Evolutionary conservation across 2,797 vertebrate genomes (phyloP).

Genomic region (Tachyglossus aculeatus): DNA sequence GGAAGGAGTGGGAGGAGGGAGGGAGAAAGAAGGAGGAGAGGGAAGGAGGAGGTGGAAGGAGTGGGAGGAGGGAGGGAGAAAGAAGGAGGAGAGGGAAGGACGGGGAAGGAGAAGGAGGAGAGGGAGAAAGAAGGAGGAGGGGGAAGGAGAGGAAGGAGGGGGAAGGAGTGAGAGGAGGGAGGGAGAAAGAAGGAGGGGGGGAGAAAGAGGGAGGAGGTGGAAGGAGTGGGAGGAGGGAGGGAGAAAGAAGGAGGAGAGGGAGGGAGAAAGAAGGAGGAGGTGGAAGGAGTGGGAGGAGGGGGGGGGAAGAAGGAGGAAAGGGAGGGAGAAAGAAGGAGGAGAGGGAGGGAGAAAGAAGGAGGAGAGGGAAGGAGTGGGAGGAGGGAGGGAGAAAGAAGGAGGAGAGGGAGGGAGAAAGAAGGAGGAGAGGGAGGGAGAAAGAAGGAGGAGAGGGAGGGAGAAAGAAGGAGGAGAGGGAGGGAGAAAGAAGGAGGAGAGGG

Average conservation of each 20-base stretch:
- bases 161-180: not conserved
- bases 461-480: not conserved
- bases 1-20: too few species aligned
- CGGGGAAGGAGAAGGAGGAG: too few species aligned
- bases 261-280: not conserved
- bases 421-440: not conserved
- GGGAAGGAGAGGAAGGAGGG: too few species aligned
- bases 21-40: not conserved
- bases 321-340: not conserved
- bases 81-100: not conserved
- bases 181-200: not conserved
- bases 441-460: not conserved
- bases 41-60: not conserved
- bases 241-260: not conserved
- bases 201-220: not conserved
- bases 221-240: not conserved
- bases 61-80: not conserved
- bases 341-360: not conserved
- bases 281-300: not conserved
- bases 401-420: not conserved
- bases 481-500: not conserved
- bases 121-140: too few species aligned
- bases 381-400: not conserved
- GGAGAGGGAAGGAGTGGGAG: too few species aligned
- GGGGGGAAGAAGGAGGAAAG: not conserved